Percentiles rank a stretch among this genome's conserved stretches.
Conservation (phyloP, 2,797 vertebrate species). For the Fringilla coelebs region DNA sequence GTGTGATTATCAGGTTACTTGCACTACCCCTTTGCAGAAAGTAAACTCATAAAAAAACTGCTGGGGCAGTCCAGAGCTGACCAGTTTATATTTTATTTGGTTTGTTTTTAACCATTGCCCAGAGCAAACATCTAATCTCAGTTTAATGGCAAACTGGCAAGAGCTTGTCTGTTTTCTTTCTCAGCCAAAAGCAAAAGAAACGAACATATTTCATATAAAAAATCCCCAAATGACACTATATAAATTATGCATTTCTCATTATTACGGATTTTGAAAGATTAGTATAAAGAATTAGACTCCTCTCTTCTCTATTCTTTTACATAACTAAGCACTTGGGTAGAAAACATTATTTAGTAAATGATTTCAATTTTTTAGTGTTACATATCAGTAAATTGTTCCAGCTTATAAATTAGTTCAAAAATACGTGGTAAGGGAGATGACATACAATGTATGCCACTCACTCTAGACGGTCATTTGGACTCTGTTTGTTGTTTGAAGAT, state of each 20-base stretch:
- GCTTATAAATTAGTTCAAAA: conserved; percentile 19
- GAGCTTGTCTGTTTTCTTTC: neutral
- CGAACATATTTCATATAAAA: neutral
- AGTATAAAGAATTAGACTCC: neutral
- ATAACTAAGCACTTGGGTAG: neutral
- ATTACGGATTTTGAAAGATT: neutral
- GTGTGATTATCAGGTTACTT: neutral
- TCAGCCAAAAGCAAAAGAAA: neutral
- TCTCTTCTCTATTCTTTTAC: neutral
- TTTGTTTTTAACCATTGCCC: neutral
- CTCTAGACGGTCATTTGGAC: neutral
- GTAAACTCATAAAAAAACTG: neutral
- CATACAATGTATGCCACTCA: neutral
- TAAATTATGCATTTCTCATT: conserved; percentile 25
- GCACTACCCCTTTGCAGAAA: neutral
- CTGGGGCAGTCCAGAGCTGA: neutral
- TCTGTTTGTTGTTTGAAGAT: neutral
- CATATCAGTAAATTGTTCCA: neutral
- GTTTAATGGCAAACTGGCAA: neutral
- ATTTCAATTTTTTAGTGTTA: conserved; percentile 16
- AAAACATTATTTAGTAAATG: neutral
- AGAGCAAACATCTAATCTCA: neutral
- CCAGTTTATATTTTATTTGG: neutral
- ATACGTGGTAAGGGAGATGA: neutral
- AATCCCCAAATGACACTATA: neutral